A percentile compares a stretch with the other conserved stretches of the same genome.
Evolutionary conservation across 2,888 invertebrate species (phyloP).

Genomic region (Isotomurus palustris): DNA sequence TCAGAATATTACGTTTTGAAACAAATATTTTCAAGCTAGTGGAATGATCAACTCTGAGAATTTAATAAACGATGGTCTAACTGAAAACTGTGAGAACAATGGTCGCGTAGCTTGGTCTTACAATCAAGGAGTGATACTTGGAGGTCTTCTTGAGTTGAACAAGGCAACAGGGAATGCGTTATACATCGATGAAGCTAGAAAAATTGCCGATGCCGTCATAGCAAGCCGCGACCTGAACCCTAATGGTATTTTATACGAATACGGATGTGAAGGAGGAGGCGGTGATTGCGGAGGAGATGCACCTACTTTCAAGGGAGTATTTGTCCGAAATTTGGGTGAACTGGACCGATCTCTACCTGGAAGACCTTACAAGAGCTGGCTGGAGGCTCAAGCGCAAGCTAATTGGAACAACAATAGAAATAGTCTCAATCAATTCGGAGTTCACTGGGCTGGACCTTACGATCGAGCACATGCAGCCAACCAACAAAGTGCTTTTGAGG

Average conservation of each 20-base stretch:
- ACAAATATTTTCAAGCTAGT: no score
- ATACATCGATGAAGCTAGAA: slow-evolving; percentile 32
- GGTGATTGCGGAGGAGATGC: slow-evolving; percentile 38
- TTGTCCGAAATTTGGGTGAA: slow-evolving; percentile 42
- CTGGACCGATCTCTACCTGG: slow-evolving; percentile 29
- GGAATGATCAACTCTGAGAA: slow-evolving; percentile 39
- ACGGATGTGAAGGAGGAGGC: slow-evolving; percentile 35
- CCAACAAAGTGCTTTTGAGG: slow-evolving; percentile 42
- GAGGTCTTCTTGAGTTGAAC: slow-evolving; percentile 34
- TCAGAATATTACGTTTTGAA: no score
- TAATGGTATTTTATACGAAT: slow-evolving; percentile 37
- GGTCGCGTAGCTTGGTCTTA: slow-evolving; percentile 36
- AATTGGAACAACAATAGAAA: slow-evolving; percentile 36
- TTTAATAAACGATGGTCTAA: slow-evolving; percentile 41
- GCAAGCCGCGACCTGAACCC: slow-evolving; percentile 28
- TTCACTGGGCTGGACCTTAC: slow-evolving; percentile 38
- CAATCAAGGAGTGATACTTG: slow-evolving; percentile 42
- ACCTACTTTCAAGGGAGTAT: slow-evolving; percentile 38
- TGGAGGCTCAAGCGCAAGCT: slow-evolving; percentile 26
- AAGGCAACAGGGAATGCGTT: slow-evolving; percentile 21
- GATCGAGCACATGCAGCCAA: slow-evolving; percentile 31
- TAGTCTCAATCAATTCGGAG: slow-evolving; percentile 40
- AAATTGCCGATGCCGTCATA: slow-evolving; percentile 41
- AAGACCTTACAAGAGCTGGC: slow-evolving; percentile 34
- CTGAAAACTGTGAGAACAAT: slow-evolving; percentile 36